Conservation (phyloP, 2,113 vertebrate species). For the Zosterops borbonicus region DNA sequence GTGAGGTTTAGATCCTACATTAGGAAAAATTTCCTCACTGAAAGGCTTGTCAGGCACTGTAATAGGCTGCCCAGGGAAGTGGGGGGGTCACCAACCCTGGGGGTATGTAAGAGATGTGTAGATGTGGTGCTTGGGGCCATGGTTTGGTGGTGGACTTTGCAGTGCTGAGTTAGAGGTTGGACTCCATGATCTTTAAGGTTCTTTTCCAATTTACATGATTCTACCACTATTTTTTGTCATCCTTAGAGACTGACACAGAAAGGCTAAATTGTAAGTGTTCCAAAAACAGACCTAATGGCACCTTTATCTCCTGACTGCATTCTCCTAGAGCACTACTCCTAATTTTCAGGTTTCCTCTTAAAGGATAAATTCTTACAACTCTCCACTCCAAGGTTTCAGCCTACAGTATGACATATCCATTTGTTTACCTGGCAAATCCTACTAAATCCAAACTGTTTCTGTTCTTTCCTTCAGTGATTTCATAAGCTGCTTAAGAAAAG, state of each 20-base stretch:
- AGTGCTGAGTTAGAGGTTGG: not conserved
- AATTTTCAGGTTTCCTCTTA: not conserved
- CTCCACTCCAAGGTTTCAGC: not conserved
- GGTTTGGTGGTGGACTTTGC: not conserved
- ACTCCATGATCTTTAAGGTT: not conserved
- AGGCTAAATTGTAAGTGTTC: not conserved
- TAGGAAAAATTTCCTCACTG: not conserved
- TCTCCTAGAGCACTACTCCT: not conserved
- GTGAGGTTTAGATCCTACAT: not conserved
- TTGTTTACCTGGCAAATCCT: slow-evolving; percentile 4
- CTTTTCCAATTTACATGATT: not conserved
- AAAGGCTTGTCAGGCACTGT: not conserved
- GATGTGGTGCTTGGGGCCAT: too few species aligned
- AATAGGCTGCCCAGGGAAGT: not conserved
- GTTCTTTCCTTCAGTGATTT: not conserved
- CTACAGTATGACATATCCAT: not conserved
- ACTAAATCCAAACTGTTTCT: not conserved
- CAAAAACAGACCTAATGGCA: not conserved
- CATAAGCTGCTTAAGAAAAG: not conserved
- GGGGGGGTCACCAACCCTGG: not conserved
- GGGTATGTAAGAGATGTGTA: not conserved
- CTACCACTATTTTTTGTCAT: not conserved
- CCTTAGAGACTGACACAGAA: not conserved
- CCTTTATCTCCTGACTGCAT: not conserved
- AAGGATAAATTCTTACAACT: not conserved